phyloP scores from a whole-genome alignment of 2,113 vertebrate species.

The Anseranas semipalmata region DNA sequence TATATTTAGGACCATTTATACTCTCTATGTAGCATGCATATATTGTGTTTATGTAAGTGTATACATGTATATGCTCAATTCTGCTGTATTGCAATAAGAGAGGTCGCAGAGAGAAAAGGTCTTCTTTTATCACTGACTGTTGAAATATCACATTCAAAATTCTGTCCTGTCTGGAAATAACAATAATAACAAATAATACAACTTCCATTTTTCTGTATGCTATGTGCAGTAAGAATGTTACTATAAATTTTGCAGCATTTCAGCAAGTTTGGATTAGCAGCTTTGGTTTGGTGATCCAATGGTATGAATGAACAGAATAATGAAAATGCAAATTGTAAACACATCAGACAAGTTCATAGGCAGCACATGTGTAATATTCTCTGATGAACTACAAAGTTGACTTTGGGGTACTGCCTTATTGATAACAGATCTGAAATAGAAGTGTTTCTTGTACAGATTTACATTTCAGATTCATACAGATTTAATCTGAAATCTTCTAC shows the following conservation, averaged over 20 bases:
- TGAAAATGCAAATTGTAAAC: not conserved
- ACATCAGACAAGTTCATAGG: accelerated
- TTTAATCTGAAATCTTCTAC: not conserved
- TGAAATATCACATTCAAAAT: not conserved
- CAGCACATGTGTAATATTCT: not conserved
- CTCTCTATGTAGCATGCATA: not conserved
- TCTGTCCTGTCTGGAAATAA: not conserved
- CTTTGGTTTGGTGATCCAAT: not conserved
- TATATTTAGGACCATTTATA: not conserved
- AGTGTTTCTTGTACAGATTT: not conserved
- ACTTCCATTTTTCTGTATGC: not conserved
- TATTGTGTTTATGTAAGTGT: not conserved
- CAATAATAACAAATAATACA: not conserved
- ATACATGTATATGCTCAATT: not conserved
- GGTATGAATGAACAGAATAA: not conserved
- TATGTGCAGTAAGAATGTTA: not conserved
- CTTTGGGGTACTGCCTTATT: not conserved
- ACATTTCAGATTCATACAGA: not conserved
- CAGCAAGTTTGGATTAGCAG: not conserved
- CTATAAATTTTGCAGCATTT: not conserved
- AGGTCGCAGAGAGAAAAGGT: not conserved
- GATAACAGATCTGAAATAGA: not conserved
- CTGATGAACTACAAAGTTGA: not conserved
- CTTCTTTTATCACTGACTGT: not conserved
- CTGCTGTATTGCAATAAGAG: not conserved